These are phyloP conservation scores for Cinclus cinclus DNA, from an alignment of 2,113 vertebrate genomes.

Conservation along the genomic window DNA sequence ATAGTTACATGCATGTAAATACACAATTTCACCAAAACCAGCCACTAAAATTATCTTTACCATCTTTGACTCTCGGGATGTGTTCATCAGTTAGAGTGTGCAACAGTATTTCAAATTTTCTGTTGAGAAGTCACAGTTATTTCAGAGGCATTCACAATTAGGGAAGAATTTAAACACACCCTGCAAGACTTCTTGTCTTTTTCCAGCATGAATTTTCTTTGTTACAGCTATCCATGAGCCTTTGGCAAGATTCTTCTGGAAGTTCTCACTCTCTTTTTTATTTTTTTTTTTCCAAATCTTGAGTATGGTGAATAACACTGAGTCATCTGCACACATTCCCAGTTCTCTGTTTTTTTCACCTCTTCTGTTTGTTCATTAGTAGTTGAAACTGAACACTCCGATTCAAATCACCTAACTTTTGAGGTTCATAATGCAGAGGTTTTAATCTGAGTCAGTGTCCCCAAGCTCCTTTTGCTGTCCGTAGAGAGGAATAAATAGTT, in stretches of 20 bases:
- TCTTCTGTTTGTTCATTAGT: background rate
- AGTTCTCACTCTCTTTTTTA: background rate
- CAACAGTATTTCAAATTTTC: background rate
- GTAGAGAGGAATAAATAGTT: conserved; percentile 14
- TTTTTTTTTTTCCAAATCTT: background rate
- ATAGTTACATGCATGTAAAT: background rate
- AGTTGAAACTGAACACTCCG: background rate
- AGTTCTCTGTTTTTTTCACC: background rate
- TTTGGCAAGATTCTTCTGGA: conserved; percentile 18
- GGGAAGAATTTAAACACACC: background rate
- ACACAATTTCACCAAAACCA: background rate
- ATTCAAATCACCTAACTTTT: conserved; percentile 28
- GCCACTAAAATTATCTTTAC: background rate
- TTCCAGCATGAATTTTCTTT: background rate
- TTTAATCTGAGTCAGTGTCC: conserved; percentile 56
- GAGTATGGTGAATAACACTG: background rate
- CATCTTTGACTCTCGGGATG: background rate
- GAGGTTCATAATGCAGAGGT: conserved; percentile 4
- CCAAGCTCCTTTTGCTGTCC: conserved; percentile 19
- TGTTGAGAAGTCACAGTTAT: background rate
- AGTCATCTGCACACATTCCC: background rate
- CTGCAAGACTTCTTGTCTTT: background rate
- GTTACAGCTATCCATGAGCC: background rate
- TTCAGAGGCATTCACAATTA: background rate
- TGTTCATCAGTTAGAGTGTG: background rate